These are phyloP conservation scores for Drosophila austrosaltans DNA, from an alignment of 2,888 invertebrate species.

Conservation along the genomic window DNA sequence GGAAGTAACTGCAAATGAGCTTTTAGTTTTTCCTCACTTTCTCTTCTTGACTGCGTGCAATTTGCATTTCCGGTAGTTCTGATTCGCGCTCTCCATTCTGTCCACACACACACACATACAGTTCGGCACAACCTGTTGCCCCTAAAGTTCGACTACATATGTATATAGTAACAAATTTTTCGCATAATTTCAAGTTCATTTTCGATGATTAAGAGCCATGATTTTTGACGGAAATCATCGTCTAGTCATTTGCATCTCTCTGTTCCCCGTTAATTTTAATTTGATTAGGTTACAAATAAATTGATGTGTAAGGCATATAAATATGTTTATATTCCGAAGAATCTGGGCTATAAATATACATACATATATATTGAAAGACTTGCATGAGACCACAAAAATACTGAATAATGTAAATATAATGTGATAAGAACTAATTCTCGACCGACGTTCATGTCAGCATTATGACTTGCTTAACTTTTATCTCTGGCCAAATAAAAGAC, in stretches of 20 bases:
- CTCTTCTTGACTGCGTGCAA: conserved; percentile 34
- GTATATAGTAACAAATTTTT: background rate
- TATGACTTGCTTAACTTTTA: background rate
- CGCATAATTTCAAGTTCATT: background rate
- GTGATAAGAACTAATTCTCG: background rate
- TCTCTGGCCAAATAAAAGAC: no score
- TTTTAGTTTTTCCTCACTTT: conserved; percentile 80
- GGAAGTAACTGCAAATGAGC: conserved; percentile 82
- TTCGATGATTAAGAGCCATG: background rate
- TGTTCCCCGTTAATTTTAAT: background rate
- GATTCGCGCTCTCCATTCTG: background rate
- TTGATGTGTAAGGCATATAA: background rate
- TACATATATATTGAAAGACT: background rate
- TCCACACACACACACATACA: background rate
- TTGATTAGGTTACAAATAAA: background rate
- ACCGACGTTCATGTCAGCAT: background rate
- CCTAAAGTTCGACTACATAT: background rate
- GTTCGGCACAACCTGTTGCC: conserved; percentile 36
- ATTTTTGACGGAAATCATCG: conserved; percentile 69
- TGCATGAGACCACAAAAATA: background rate
- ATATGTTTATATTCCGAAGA: background rate
- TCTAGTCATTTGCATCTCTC: conserved; percentile 51
- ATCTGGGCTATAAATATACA: background rate
- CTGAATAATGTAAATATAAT: background rate
- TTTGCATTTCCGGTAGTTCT: conserved; percentile 42